phyloP scores from a whole-genome alignment of 2,888 invertebrate genomes.

The Pseudococcus longispinus region DNA sequence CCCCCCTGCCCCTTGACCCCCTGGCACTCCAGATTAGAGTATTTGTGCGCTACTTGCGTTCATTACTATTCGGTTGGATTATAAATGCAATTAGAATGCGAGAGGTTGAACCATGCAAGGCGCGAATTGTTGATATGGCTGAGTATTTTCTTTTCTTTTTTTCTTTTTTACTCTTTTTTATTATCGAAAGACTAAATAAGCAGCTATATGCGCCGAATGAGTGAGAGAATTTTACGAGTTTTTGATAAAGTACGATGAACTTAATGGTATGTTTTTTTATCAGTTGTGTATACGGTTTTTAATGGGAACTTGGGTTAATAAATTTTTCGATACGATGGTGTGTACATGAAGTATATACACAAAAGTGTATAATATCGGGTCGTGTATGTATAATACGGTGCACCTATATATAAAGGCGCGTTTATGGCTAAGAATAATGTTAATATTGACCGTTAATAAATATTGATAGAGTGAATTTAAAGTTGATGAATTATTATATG shows the following conservation, averaged over 20 bases:
- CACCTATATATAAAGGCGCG: not conserved
- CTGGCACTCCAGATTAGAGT: not conserved
- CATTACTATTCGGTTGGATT: not conserved
- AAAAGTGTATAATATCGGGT: not conserved
- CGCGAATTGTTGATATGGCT: not conserved
- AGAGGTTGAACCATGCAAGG: not conserved
- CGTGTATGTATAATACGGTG: not conserved
- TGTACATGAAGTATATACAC: not conserved
- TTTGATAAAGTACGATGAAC: slow-evolving; percentile 34
- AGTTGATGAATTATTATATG: slow-evolving; percentile 8
- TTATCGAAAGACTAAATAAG: not conserved
- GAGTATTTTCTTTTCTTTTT: not conserved
- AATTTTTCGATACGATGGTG: not conserved
- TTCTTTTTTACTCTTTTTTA: not conserved
- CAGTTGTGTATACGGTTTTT: not conserved
- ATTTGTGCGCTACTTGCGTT: not conserved
- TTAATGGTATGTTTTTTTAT: slow-evolving; percentile 2
- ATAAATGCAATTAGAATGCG: not conserved
- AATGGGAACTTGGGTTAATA: not conserved
- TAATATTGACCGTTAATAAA: slow-evolving; percentile 24
- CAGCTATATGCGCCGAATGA: not conserved
- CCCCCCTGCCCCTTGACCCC: not conserved
- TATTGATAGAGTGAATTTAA: slow-evolving; percentile 4
- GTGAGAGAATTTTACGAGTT: slow-evolving; percentile 20
- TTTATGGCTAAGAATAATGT: not conserved